Evolutionary conservation across 2,888 invertebrate species (phyloP).

Genomic region (Campopleginae sp.): DNA sequence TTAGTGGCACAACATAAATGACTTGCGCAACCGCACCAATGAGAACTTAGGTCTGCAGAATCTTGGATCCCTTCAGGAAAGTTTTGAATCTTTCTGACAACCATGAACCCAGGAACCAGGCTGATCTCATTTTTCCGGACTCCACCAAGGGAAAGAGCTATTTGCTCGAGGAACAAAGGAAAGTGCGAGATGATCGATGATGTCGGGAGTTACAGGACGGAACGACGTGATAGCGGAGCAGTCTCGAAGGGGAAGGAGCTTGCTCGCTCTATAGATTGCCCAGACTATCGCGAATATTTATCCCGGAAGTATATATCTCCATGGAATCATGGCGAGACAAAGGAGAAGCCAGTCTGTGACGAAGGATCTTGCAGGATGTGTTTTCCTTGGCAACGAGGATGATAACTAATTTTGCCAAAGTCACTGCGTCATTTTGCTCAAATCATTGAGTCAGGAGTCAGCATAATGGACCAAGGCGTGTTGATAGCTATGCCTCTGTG

Average conservation of each 20-base stretch:
- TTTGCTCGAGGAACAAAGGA: slow-evolving; percentile 66
- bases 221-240: slow-evolving; percentile 31
- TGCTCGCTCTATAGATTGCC: slow-evolving; percentile 6
- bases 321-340: slow-evolving; percentile 66
- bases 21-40: neutral
- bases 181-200: slow-evolving; percentile 69
- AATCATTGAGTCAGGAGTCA: slow-evolving; percentile 30
- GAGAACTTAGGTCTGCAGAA: neutral
- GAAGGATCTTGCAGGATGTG: slow-evolving; percentile 22
- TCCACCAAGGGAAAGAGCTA: slow-evolving; percentile 48
- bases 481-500: slow-evolving; percentile 16
- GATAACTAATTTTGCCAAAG: slow-evolving; percentile 45
- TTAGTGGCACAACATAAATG: neutral
- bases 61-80: neutral
- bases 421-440: slow-evolving; percentile 57
- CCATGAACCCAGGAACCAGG: neutral
- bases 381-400: slow-evolving; percentile 49
- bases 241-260: slow-evolving; percentile 32
- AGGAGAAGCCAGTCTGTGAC: slow-evolving; percentile 45
- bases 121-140: slow-evolving; percentile 24
- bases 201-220: slow-evolving; percentile 35
- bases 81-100: neutral
- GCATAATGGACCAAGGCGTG: neutral
- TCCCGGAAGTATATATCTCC: slow-evolving; percentile 62
- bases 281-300: slow-evolving; percentile 58